Evolutionary conservation across 1,140 invertebrate genomes (phyloP), one percentile per base, ranked within the genome.

Genomic region (Whitmania pigra): DNA sequence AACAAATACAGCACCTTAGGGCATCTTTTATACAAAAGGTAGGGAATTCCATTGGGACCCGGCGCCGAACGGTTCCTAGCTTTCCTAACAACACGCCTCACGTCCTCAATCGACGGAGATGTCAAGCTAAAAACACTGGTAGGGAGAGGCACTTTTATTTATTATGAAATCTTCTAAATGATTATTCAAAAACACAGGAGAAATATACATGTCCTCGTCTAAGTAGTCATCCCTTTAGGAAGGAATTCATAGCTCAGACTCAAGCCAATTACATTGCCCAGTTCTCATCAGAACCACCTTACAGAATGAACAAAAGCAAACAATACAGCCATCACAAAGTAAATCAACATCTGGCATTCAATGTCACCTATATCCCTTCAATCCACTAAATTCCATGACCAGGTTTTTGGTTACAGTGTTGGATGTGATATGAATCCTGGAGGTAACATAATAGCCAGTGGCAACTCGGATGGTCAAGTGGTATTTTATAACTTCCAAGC

Each of bases 221-320:
- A 29, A 76, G 78, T 73, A 40, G 79, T 17, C 80, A 82, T 76
- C 80, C 80, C 2, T 72, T 22, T 66, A 76, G 76, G 2, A 60
- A 67, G 6, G 71, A 76, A 29, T 80, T 83, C 70, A 68, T 83
- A 18, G 82, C 80, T 1, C 83, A 84, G 75, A 79, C 79, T 11
- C 80, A 83, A 72, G 83, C 80, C 25, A 77, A 80, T 55, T 84
- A 84, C 69, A 78, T 83, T 22, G 82, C 79, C 0, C n/a, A 79
- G 36, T 84, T 84, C 75, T 82, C 80, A 31, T 75, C 77, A 15
- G 69, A 70, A 0, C 71, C 71, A 11, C 83, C 83, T 25, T 84
- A 80, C 73, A 83, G 82, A 77, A 79, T 83, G 79, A 80, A 80
- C 72, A 80, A 78, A 75, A 73, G 77, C 20, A 80, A 78, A 72